These are phyloP conservation scores for Coecobrya sp. DNA, from an alignment of 2,888 invertebrate species.

Conservation along the genomic window DNA sequence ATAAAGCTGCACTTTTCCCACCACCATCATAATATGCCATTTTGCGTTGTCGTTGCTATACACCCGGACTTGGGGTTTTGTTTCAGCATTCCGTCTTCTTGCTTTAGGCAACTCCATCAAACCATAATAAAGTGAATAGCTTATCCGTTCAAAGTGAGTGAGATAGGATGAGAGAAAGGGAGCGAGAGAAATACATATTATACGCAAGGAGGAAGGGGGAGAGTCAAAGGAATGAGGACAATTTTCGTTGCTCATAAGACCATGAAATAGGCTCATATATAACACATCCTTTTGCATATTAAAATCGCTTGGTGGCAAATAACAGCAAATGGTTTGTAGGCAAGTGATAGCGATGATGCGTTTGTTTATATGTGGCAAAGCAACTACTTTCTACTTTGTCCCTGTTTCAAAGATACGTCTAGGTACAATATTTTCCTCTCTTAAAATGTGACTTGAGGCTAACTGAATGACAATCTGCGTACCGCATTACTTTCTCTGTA, in stretches of 20 bases:
- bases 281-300: conserved; percentile 74
- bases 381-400: conserved; percentile 1
- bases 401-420: conserved; percentile 1
- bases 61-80: conserved; percentile 5
- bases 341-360: background rate
- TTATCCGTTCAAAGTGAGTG: conserved; percentile 54
- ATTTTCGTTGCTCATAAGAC: conserved; percentile 80
- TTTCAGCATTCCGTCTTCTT: conserved; percentile 7
- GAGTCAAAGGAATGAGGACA: conserved; percentile 74
- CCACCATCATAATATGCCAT: conserved; percentile 28
- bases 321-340: conserved; percentile 35
- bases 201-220: conserved; percentile 33
- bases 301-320: conserved; percentile 66
- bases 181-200: background rate
- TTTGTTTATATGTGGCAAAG: conserved; percentile 6
- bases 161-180: conserved; percentile 31
- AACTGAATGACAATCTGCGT: conserved; percentile 38
- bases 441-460: conserved; percentile 57
- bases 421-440: conserved; percentile 9
- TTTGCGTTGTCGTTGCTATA: conserved; percentile 17
- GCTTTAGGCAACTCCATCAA: conserved; percentile 75
- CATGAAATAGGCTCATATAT: conserved; percentile 81
- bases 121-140: conserved; percentile 73
- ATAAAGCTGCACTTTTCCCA: conserved; percentile 15
- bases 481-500: background rate